Evolutionary conservation across 1,140 invertebrate genomes (phyloP).

Genomic region (Drosophila serrata): DNA sequence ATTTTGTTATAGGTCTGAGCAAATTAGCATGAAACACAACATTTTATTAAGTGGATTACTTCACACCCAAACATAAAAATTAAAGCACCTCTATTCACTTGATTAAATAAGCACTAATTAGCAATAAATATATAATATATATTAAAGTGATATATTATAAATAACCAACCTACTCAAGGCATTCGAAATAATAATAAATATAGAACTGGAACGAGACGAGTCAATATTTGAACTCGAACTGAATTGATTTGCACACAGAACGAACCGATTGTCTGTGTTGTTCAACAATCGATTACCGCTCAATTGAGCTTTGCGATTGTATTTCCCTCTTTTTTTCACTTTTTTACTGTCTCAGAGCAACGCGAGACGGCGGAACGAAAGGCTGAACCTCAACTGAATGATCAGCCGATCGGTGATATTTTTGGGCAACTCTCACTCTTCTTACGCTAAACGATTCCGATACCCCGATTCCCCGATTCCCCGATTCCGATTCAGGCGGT

Average conservation of each 20-base stretch:
- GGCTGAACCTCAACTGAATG: conserved; percentile 46
- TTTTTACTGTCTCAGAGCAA: conserved; percentile 7
- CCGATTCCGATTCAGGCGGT: background rate
- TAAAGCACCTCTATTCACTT: background rate
- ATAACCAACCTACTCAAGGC: background rate
- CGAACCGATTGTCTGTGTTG: background rate
- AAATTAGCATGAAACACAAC: conserved; percentile 2
- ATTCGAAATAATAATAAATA: conserved; percentile 3
- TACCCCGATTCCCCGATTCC: too few relatives aligned
- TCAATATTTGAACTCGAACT: conserved; percentile 22
- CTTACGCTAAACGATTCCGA: conserved; percentile 15
- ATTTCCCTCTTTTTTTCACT: conserved; percentile 1
- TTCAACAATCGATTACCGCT: conserved; percentile 22
- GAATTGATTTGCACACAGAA: conserved; percentile 28
- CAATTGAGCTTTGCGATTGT: conserved; percentile 21
- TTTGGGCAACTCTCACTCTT: conserved; percentile 39
- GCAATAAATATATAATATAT: too few relatives aligned
- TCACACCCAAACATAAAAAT: background rate
- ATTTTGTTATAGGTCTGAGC: too few relatives aligned
- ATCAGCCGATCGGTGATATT: conserved; percentile 26
- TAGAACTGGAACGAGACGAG: conserved; percentile 4
- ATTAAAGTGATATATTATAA: too few relatives aligned
- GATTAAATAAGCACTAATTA: background rate
- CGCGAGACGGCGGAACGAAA: conserved; percentile 22
- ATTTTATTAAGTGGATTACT: background rate